Evolutionary conservation across 2,888 invertebrate genomes (phyloP), one percentile per base, ranked within the genome.

Genomic region (Sericinus montela): DNA sequence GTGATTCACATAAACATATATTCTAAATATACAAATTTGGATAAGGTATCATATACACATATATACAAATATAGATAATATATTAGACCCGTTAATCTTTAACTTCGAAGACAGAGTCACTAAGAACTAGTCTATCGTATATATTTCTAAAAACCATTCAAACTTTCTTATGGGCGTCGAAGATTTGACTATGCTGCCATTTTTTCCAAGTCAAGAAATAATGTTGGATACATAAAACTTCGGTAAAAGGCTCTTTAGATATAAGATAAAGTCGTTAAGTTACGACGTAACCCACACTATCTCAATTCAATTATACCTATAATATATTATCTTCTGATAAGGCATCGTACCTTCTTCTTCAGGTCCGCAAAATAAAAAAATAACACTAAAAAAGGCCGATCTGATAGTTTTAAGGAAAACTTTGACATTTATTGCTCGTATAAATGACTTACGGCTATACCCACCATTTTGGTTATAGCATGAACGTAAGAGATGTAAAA

Each of bases 351-450:
- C 46, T 44, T 46, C 47, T 37, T 28, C 41, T 29, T 23, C 36
- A 23, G 36, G 43, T 41, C 48, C 52, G 52, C 44, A 53, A 55
- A 55, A 49, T 52, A 52, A 46, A 54, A 54, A 48, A 55, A 58
- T 51, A 49, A 47, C 39, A 19, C 30, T 43, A 49, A 46, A 52
- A 51, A 60, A 55, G 57, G 47, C 58, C 56, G 54, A 60, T 60
- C 60, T 57, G 67, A 71, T 71, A 72, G 72, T 77, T 75, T 65
- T 67, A 69, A 68, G 63, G 65, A 67, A 71, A 73, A 69, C 62
- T 70, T 70, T 56, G 72, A 79, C 80, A 51, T 72, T 80, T 75
- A 81, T 74, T 67, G 74, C 62, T 59, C 63, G 65, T 76, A 72
- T 75, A 78, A 62, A 72, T 75, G 81, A 83, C 61, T 77, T 73